phyloP scores from a whole-genome alignment of 2,113 vertebrate species.

The Sylvilagus bachmani region DNA sequence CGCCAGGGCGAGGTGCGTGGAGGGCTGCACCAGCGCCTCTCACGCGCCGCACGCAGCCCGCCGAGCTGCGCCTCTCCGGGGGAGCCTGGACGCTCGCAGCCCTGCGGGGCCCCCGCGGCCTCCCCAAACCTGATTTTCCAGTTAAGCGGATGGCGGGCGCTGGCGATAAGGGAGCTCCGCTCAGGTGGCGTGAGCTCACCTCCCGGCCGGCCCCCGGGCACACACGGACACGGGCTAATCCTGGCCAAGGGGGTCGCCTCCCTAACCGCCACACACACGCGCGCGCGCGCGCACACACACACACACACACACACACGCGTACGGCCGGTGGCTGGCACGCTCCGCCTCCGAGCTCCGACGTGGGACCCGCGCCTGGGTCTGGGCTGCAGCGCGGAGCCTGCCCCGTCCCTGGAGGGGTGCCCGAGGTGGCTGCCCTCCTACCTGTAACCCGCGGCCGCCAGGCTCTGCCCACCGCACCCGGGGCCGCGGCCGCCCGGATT shows the following conservation, averaged over 20 bases:
- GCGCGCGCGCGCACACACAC: too few species aligned
- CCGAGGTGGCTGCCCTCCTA: slow-evolving; percentile 51
- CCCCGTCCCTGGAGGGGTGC: not conserved
- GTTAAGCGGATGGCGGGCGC: slow-evolving; percentile 67
- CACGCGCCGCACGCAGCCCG: slow-evolving; percentile 7
- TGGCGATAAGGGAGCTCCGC: slow-evolving; percentile 42
- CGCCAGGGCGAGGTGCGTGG: slow-evolving; percentile 2
- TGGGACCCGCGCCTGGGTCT: not conserved
- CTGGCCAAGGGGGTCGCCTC: not conserved
- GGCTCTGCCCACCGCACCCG: slow-evolving; percentile 45
- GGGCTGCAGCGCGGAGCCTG: not conserved
- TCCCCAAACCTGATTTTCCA: slow-evolving; percentile 75
- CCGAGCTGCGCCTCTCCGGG: not conserved
- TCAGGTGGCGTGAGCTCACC: slow-evolving; percentile 41
- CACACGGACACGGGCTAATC: slow-evolving; percentile 5
- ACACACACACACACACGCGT: not conserved
- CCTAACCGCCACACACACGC: not conserved
- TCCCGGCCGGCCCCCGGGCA: not conserved
- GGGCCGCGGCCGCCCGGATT: not conserved
- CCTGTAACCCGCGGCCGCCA: slow-evolving; percentile 70
- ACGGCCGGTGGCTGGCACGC: not conserved
- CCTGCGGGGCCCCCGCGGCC: not conserved
- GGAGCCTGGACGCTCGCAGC: not conserved
- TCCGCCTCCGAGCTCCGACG: not conserved
- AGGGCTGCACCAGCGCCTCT: slow-evolving; percentile 55